Evolutionary conservation across 2,797 vertebrate species (phyloP).

Genomic region (Luscinia megarhynchos): DNA sequence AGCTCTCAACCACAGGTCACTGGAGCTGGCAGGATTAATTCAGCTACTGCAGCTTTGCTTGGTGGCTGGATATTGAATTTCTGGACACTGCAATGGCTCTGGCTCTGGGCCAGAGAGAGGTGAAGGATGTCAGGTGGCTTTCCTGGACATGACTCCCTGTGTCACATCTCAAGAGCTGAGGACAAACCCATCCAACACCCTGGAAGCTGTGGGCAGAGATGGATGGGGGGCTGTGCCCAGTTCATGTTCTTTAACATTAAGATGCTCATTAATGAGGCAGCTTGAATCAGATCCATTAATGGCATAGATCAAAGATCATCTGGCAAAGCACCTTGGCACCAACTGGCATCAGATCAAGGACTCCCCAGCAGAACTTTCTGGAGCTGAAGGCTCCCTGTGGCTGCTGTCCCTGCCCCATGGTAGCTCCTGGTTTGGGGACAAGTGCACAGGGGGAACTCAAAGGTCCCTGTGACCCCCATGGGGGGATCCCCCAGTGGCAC

Average conservation of each 20-base stretch:
- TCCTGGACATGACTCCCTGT: neutral
- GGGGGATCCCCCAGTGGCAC: neutral
- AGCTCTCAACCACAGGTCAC: neutral
- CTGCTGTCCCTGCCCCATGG: no score
- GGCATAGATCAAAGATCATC: neutral
- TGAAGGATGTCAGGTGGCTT: neutral
- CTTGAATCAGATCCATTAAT: neutral
- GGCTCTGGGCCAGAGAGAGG: neutral
- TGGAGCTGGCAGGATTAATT: neutral
- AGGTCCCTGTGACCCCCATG: neutral
- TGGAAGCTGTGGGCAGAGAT: neutral
- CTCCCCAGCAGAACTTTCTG: neutral
- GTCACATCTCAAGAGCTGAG: neutral
- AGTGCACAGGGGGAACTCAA: rapidly evolving
- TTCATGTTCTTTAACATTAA: neutral
- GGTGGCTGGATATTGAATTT: neutral
- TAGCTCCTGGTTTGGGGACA: neutral
- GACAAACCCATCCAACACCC: neutral
- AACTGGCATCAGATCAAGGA: neutral
- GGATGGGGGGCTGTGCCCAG: neutral
- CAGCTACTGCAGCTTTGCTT: rapidly evolving
- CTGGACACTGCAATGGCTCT: neutral
- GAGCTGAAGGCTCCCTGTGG: neutral
- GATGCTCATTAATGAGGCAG: neutral
- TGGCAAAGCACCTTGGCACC: neutral